Percentiles rank a stretch among this genome's conserved stretches.
Evolutionary conservation across 2,888 invertebrate genomes (phyloP).

Genomic region (Entomobrya multifasciata): DNA sequence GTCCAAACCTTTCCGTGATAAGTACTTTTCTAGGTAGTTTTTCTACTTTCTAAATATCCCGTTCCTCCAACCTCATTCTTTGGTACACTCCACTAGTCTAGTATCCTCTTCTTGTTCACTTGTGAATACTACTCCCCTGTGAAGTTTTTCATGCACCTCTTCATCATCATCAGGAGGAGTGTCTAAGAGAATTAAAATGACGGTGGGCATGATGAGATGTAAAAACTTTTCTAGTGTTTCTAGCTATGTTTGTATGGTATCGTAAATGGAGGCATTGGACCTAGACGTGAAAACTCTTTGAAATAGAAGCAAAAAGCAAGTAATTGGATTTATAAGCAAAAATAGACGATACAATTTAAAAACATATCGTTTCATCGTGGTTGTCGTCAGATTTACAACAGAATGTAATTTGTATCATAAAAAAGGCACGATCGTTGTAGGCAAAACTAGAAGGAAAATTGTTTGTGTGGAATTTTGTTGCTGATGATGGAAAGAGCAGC

Average conservation of each 20-base stretch:
- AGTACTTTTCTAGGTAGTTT: no score
- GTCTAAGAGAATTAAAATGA: slow-evolving; percentile 21
- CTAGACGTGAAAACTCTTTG: slow-evolving; percentile 28
- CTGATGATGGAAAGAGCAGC: not conserved
- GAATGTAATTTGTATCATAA: slow-evolving; percentile 39
- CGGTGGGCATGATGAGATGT: not conserved
- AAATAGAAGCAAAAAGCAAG: slow-evolving; percentile 23
- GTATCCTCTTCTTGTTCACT: not conserved
- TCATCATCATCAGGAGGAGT: slow-evolving; percentile 16
- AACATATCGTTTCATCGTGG: slow-evolving; percentile 5
- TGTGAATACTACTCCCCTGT: no score
- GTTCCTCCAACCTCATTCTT: slow-evolving; percentile 3
- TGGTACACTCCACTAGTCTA: not conserved
- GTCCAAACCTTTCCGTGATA: not conserved
- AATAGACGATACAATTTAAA: slow-evolving; percentile 39
- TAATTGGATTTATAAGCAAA: slow-evolving; percentile 42
- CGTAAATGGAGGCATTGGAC: not conserved
- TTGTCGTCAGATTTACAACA: slow-evolving; percentile 3
- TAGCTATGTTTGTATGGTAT: no score
- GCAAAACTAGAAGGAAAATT: not conserved
- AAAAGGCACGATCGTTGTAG: not conserved
- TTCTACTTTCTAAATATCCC: slow-evolving; percentile 9
- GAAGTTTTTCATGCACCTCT: slow-evolving; percentile 22
- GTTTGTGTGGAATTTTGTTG: not conserved
- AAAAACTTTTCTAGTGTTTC: no score